Evolutionary conservation across 35 echinoderm and acorn worm species (phyloP).

Genomic region (Anneissia japonica): DNA sequence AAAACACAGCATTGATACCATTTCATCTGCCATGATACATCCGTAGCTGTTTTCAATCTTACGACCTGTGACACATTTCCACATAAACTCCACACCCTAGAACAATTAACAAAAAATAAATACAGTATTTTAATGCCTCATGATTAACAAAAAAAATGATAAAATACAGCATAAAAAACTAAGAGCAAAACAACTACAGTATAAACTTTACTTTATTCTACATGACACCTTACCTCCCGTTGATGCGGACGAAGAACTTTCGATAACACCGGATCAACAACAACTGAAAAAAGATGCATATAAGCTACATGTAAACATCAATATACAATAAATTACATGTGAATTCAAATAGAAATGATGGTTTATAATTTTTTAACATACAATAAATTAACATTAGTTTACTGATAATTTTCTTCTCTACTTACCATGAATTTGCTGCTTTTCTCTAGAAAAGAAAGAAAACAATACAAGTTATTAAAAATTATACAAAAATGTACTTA

Average conservation of each 20-base stretch:
- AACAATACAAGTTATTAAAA: not conserved
- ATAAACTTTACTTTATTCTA: no score
- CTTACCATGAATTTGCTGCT: constrained; percentile 34
- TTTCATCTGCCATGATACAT: constrained; percentile 98
- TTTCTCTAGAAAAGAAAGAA: constrained; percentile 33
- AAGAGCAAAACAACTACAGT: no score
- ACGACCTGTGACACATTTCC: constrained; percentile 90
- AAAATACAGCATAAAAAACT: no score
- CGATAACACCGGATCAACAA: constrained; percentile 70
- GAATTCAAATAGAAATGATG: no score
- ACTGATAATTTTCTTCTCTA: not conserved
- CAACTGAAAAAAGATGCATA: constrained; percentile 45
- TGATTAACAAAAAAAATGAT: no score
- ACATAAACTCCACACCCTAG: constrained; percentile 90
- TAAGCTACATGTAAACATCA: not conserved
- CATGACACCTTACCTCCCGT: constrained; percentile 88
- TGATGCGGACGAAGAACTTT: constrained; percentile 93
- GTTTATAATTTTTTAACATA: no score
- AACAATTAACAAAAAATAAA: not conserved
- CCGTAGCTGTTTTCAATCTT: constrained; percentile 66
- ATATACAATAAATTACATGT: no score
- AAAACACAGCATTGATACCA: constrained; percentile 34
- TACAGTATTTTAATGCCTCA: no score
- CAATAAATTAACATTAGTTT: not conserved
- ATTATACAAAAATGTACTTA: no score